phyloP scores from a whole-genome alignment of 2,797 vertebrate genomes.

The Pseudomugil gertrudae region DNA sequence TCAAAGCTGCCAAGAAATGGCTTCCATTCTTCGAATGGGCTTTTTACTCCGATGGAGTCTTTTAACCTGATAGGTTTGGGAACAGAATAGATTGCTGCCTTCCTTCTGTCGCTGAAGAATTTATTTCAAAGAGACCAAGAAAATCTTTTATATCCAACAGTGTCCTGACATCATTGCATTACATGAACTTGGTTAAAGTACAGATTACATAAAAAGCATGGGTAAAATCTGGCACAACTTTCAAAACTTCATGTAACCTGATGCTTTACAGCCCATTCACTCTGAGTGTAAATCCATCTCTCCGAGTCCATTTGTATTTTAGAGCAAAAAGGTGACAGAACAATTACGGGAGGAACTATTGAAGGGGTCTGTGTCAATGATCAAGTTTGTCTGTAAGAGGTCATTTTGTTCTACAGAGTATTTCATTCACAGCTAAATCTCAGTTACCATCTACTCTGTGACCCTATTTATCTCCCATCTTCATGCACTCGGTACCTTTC shows the following conservation, averaged over 20 bases:
- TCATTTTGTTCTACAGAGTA: conserved; percentile 12
- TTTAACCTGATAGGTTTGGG: conserved; percentile 53
- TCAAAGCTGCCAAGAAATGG: conserved; percentile 61
- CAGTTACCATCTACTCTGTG: conserved; percentile 32
- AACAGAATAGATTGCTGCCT: conserved; percentile 31
- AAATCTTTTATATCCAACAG: conserved; percentile 17
- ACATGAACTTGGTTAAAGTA: conserved; percentile 7
- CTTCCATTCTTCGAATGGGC: conserved; percentile 48
- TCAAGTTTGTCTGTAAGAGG: conserved; percentile 19
- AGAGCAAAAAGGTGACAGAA: conserved; percentile 3
- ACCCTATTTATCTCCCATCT: conserved; percentile 14
- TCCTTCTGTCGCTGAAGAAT: conserved; percentile 29
- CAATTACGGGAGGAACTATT: conserved; percentile 4
- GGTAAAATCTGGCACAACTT: conserved; percentile 2
- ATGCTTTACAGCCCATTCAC: neutral
- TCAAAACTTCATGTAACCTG: conserved; percentile 1
- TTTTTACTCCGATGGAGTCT: conserved; percentile 52
- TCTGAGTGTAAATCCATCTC: conserved; percentile 7
- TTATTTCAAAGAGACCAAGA: conserved; percentile 32
- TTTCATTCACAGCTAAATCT: conserved; percentile 28
- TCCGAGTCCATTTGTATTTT: conserved; percentile 15
- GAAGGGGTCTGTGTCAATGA: conserved; percentile 1
- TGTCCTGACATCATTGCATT: conserved; percentile 2
- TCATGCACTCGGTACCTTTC: neutral
- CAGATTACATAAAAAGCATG: neutral